phyloP scores from a whole-genome alignment of 2,797 vertebrate genomes.

The Anabacerthia variegaticeps region DNA sequence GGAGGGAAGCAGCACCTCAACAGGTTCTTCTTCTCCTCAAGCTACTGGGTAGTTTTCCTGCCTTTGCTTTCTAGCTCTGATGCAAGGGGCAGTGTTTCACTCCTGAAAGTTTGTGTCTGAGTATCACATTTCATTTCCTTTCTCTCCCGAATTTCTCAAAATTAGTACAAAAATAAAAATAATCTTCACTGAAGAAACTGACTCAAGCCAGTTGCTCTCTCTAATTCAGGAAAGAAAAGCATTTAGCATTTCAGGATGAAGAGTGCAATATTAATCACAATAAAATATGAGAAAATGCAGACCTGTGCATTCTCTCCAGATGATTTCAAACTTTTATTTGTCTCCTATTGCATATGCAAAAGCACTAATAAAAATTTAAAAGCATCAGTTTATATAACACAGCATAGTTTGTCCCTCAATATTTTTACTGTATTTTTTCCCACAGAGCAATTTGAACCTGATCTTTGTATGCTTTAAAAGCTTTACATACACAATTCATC shows the following conservation, averaged over 20 bases:
- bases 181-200: neutral
- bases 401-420: neutral
- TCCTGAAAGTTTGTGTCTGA: neutral
- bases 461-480: neutral
- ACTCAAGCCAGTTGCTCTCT: neutral
- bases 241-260: neutral
- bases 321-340: constrained; percentile 45
- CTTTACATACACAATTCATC: neutral
- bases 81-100: neutral
- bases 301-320: neutral
- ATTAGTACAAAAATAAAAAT: neutral
- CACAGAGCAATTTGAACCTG: constrained; percentile 11
- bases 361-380: constrained; percentile 25
- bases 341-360: neutral
- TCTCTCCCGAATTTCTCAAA: neutral
- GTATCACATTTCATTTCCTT: neutral
- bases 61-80: neutral
- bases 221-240: constrained; percentile 7
- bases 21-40: neutral
- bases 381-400: neutral
- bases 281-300: constrained; percentile 30
- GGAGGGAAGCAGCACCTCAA: neutral
- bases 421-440: constrained; percentile 21
- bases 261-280: neutral
- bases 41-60: neutral